phyloP scores from a whole-genome alignment of 1,140 invertebrate genomes.

The Andrena cerasifolii region DNA sequence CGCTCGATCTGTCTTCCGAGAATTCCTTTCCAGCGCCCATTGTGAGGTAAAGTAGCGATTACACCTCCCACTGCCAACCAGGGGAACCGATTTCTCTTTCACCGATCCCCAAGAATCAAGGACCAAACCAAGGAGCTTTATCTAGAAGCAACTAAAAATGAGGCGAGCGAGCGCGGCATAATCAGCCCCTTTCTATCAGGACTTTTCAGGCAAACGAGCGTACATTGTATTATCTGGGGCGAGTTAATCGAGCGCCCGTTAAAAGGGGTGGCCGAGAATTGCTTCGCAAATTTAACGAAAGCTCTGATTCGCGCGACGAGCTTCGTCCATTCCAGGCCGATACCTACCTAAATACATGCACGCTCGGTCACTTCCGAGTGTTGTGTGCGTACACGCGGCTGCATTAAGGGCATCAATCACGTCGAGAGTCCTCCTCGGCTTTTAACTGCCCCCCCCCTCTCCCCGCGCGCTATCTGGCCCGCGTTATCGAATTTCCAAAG shows the following conservation, averaged over 20 bases:
- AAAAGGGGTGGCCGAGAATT: slow-evolving; percentile 2
- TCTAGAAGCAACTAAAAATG: too few relatives aligned
- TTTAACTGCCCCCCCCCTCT: background rate
- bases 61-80: too few relatives aligned
- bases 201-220: background rate
- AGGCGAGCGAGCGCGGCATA: background rate
- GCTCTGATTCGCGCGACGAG: background rate
- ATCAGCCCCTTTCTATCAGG: background rate
- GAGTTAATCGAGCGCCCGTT: background rate
- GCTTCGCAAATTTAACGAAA: background rate
- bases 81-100: too few relatives aligned
- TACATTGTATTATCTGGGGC: background rate
- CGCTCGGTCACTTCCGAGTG: background rate
- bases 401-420: slow-evolving; percentile 3
- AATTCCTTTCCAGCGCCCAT: too few relatives aligned
- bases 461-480: too few relatives aligned
- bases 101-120: too few relatives aligned
- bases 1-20: background rate
- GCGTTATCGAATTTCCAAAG: background rate
- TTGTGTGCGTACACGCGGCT: background rate
- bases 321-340: too few relatives aligned
- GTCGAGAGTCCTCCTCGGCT: background rate
- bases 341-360: too few relatives aligned
- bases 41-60: too few relatives aligned
- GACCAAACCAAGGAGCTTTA: too few relatives aligned